These are phyloP conservation scores for Nymphalis io DNA, from an alignment of 1,140 invertebrate species.

Conservation along the genomic window DNA sequence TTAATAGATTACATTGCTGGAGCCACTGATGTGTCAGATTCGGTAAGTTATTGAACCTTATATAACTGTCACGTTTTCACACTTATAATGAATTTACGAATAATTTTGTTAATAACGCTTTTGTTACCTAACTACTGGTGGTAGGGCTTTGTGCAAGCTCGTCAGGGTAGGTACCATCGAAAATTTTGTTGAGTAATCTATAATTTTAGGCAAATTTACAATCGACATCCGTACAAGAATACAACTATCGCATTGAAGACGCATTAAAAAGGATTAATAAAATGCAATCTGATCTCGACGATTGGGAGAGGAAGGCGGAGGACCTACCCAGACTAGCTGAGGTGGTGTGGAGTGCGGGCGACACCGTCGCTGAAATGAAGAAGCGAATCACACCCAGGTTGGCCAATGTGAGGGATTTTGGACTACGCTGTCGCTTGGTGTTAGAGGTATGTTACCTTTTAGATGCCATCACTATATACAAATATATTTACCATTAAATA, in stretches of 20 bases:
- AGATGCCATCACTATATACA: too few species aligned
- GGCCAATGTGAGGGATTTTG: conserved; percentile 48
- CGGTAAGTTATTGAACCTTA: conserved; percentile 64
- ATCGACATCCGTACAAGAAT: conserved; percentile 70
- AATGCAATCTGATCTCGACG: conserved; percentile 66
- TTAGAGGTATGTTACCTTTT: conserved; percentile 50
- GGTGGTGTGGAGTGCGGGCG: conserved; percentile 70
- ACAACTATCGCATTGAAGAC: conserved; percentile 75
- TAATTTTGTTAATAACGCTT: too few species aligned
- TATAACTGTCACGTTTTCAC: too few species aligned
- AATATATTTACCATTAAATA: too few species aligned
- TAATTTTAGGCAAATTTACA: conserved; percentile 65
- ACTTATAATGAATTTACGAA: too few species aligned
- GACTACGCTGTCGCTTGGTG: conserved; percentile 54
- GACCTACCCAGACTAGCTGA: conserved; percentile 61
- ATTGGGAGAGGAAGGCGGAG: conserved; percentile 72
- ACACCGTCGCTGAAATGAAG: conserved; percentile 64
- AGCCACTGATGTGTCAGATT: conserved; percentile 78
- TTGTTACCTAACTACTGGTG: too few species aligned
- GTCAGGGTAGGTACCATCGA: too few species aligned
- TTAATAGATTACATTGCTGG: conserved; percentile 71
- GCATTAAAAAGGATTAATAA: conserved; percentile 59
- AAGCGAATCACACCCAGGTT: conserved; percentile 49
- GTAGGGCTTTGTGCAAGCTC: too few species aligned
- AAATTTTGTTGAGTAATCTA: neutral